Base-by-base conservation (phyloP, 2,797 vertebrate species). In the Sandelia bainsii region DNA sequence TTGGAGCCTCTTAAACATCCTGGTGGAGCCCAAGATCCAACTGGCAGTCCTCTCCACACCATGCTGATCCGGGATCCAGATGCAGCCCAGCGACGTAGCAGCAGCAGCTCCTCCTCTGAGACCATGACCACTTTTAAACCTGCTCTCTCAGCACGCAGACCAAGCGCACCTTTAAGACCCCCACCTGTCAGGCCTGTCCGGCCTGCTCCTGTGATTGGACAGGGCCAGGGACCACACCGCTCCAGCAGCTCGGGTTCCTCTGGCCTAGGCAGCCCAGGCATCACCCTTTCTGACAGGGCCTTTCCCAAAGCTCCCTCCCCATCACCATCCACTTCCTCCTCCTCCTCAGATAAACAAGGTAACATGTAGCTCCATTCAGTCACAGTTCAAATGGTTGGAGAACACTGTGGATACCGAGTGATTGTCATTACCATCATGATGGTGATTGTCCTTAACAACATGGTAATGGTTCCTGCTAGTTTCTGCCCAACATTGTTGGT, bases 41-140 rank as follows among this genome's bases (percentile, higher is more conserved):
- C 95, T 0, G 93, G 94, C 88, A 98, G 97, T 80, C 97, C 97
- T 0, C 94, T 97, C 45, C 97, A 98, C 92, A 98, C 97, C 88
- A 98, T 98, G 75, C 94, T 96, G 84, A 98, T 98, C 91, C 91
- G 97, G 12, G 97, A 98, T 89, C 97, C 96, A 0, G 97, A 98
- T 0, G 97, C 97, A 0, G 96, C 92, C 61, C 94, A 96, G 92
- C 93, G 96, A 29, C 95, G 97, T 53, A 96, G 96, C 92, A 96
- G 96, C 93, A 96, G 96, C 87, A 96, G 95, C 90, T 96, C 96
- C 62, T 96, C 94, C 72, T 92, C 95, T 0, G 97, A 98, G 91
- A 97, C 96, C 93, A 96, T 98, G 96, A 97, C 95, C 88, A 98
- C 97, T 32, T 98, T 98, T 85, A 98, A 98, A 88, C 97, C 97